Evolutionary conservation across 2,888 invertebrate species (phyloP).

Genomic region (Trissonchulus sp.): DNA sequence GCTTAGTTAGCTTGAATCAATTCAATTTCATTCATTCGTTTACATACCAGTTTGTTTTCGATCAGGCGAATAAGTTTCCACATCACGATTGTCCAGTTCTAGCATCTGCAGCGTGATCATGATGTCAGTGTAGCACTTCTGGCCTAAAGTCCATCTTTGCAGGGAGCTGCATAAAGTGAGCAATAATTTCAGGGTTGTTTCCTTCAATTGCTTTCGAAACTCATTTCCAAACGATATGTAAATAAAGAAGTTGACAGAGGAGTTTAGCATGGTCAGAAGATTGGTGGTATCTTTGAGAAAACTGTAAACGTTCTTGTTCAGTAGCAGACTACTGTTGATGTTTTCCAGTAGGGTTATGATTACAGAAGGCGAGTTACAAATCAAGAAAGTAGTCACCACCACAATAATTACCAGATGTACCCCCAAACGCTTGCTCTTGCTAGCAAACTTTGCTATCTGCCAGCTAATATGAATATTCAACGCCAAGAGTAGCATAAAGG

Average conservation of each 20-base stretch:
- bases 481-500: not conserved
- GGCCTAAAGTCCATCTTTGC: not conserved
- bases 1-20: no score
- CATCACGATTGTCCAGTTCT: no score
- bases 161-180: not conserved
- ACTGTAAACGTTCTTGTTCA: not conserved
- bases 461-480: not conserved
- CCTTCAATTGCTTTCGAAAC: not conserved
- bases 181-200: not conserved
- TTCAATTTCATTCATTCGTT: no score
- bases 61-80: no score
- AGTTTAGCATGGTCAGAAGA: not conserved
- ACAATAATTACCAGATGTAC: not conserved
- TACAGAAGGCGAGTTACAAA: not conserved
- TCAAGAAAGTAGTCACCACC: not conserved
- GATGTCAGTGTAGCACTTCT: no score
- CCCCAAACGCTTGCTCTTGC: not conserved
- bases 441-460: not conserved
- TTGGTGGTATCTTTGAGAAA: not conserved
- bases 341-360: not conserved
- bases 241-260: not conserved
- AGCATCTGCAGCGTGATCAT: no score
- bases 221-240: not conserved
- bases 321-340: not conserved
- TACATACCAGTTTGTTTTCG: no score